Evolutionary conservation across 2,888 invertebrate genomes (phyloP), one percentile per base, ranked within the genome.

Genomic region (Tipula lateralis): DNA sequence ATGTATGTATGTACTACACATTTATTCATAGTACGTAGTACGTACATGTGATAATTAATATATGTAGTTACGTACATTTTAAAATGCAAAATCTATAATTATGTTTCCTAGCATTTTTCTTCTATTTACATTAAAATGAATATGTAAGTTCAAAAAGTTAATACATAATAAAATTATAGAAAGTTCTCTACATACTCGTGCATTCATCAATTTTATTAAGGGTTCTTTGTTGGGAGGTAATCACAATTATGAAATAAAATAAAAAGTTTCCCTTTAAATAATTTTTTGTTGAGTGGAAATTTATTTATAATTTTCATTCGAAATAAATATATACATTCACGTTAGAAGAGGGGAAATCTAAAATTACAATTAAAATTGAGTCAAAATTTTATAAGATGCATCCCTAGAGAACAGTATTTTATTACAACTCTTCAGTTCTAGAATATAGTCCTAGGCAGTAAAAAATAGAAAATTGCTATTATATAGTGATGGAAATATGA

Each of bases 31-130:
- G 36, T 7, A 36, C 12, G 36, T 36, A 36, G 36, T 36, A 50
- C 16, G 16, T 50, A 66, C 66, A 66, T 66, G 66, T 66, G 66
- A 66, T 66, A 66, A 66, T 66, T 66, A 66, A 66, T 66, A 66
- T 66, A 66, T 66, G 9, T 66, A 66, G 6, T 0, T 66, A 24
- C 12, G 2, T 66, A 24, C 9, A 66, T 66, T 66, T 66, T 66
- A 66, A 66, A 66, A 66, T 66, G 24, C 66, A 66, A 66, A 66
- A 66, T 66, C 66, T 66, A 66, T 66, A 66, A 66, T 66, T 66
- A 66, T 66, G n/a, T n/a, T n/a, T n/a, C n/a, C n/a, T n/a, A n/a
- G n/a, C n/a, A n/a, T 66, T 66, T 66, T 66, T 66, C 12, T 66
- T 66, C 24, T 66, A 24, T 24, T 66, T 66, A 44, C 66, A 24